phyloP scores from a whole-genome alignment of 2,797 vertebrate species.

The Eurystomus glaucurus region DNA sequence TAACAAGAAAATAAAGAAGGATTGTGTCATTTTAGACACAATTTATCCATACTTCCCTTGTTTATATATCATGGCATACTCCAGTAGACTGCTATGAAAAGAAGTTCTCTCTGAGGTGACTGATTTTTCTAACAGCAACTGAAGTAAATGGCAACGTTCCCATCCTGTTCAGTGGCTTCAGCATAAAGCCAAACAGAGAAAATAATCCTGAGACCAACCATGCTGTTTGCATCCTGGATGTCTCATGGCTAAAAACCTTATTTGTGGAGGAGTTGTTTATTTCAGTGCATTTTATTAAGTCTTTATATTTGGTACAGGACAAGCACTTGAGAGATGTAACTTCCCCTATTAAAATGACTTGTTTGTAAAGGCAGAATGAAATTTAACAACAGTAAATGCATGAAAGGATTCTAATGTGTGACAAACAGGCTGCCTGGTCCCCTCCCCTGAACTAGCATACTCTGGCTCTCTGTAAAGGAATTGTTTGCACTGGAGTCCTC shows the following conservation, averaged over 20 bases:
- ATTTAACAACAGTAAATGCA: slow-evolving; percentile 66
- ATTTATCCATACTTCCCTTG: neutral
- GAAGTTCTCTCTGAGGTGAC: neutral
- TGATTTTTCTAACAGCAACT: neutral
- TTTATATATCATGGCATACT: neutral
- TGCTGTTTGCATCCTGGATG: neutral
- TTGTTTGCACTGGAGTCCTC: slow-evolving; percentile 72
- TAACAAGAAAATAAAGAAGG: neutral
- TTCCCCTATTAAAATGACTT: slow-evolving; percentile 59
- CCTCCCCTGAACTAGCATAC: slow-evolving; percentile 55
- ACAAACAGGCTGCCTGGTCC: slow-evolving; percentile 62
- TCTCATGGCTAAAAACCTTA: neutral
- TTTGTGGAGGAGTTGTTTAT: neutral
- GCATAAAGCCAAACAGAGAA: slow-evolving; percentile 24
- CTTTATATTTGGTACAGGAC: slow-evolving; percentile 19
- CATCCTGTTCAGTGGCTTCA: neutral
- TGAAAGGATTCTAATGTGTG: slow-evolving; percentile 63
- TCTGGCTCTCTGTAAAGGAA: slow-evolving; percentile 51
- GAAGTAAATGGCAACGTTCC: slow-evolving; percentile 23
- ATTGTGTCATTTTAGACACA: neutral
- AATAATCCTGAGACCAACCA: slow-evolving; percentile 10
- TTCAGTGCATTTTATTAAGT: neutral
- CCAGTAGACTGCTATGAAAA: neutral
- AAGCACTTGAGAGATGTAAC: slow-evolving; percentile 39
- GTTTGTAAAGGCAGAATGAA: slow-evolving; percentile 51